A percentile compares a stretch with the other conserved stretches of the same genome.
phyloP scores from a whole-genome alignment of 2,888 invertebrate species.

The Stenoptilia bipunctidactyla region DNA sequence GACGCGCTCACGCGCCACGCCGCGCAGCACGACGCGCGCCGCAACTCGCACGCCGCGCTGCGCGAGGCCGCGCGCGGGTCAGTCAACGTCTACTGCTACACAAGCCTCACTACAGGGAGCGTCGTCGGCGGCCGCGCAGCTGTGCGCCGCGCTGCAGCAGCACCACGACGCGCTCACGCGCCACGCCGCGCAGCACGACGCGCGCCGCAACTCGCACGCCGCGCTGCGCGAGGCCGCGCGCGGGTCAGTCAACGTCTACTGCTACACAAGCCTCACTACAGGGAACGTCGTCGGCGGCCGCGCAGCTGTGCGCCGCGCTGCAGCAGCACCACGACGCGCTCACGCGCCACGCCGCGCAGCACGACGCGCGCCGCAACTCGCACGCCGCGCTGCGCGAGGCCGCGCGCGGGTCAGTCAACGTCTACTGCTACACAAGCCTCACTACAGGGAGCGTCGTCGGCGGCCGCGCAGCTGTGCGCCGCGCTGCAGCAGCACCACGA shows the following conservation, averaged over 20 bases:
- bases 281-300: constrained; percentile 33
- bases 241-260: no score
- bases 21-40: constrained; percentile 4
- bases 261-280: no score
- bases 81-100: no score
- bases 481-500: constrained; percentile 45
- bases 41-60: constrained; percentile 16
- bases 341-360: constrained; percentile 10
- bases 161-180: constrained; percentile 34
- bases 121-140: constrained; percentile 27
- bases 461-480: constrained; percentile 28
- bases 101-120: no score
- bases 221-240: constrained; percentile 5
- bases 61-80: constrained; percentile 1
- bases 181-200: constrained; percentile 8
- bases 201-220: constrained; percentile 15
- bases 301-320: constrained; percentile 36
- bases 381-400: constrained; percentile 14
- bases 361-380: constrained; percentile 1
- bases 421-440: no score
- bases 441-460: constrained; percentile 40
- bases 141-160: constrained; percentile 39
- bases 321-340: constrained; percentile 39
- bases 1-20: constrained; percentile 24
- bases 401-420: constrained; percentile 1